Evolutionary conservation across 2,113 vertebrate genomes (phyloP), one percentile per base, ranked within the genome.

Genomic region (Coracopsis vasa): DNA sequence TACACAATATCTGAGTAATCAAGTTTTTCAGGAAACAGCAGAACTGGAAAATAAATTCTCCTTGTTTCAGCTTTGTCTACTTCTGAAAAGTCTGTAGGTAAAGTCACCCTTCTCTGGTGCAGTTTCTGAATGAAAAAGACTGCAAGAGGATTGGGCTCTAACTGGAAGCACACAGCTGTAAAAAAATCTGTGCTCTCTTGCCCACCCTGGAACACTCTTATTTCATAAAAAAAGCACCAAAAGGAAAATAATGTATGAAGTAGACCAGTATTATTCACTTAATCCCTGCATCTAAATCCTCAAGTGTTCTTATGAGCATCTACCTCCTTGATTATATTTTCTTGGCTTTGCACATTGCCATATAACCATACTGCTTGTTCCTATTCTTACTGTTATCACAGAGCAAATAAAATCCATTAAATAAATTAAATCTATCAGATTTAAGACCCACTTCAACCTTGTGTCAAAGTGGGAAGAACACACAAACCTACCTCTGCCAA

Each of bases 361-460:
- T 0, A 0, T 53, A 66, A 12, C 5, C 42, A 48, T 54, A 66
- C 15, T 89, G 31, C 14, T 64, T 83, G 12, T 50, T 35, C 61
- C 62, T 75, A 35, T n/a, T 78, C 42, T 39, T 13, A 48, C 25
- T 83, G 7, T 39, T 85, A 65, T 69, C 70, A 86, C 8, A 37
- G 16, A 88, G 16, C 10, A 96, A 88, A 93, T 8, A 79, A 16
- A 69, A 2, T 3, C 29, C 51, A 54, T 73, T 70, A 79, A 78
- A 70, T 14, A 70, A 93, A 92, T 93, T 72, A 58, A 37, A 13
- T 78, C 35, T 79, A 44, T 14, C 24, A 64, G 11, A 48, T 60
- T 66, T 16, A 75, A 42, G 60, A 60, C 6, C 2, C 18, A 44
- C 8, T 75, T 73, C 41, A 85, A 35, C 5, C 50, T 83, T 84